Base-by-base conservation (phyloP, 2,113 vertebrate genomes). In the Pungitius pungitius region DNA sequence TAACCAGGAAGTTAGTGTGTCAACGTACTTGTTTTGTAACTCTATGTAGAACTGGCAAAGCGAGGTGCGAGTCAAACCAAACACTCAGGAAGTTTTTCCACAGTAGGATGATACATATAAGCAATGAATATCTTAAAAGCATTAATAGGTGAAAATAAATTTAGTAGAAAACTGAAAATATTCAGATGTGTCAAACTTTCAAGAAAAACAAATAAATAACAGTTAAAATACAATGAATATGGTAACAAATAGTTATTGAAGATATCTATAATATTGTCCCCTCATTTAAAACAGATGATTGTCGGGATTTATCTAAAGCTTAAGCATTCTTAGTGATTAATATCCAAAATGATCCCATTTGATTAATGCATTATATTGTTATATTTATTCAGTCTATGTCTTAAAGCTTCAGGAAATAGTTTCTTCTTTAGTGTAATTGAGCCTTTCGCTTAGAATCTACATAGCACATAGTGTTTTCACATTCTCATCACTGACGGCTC, bases 201-300 rank as follows among this genome's bases (percentile, higher is more conserved):
- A 70, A 39, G 22, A 8, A 75, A 82, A 78, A 64, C n/a, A 10
- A 22, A 63, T 90, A 89, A 90, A 92, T 89, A 93, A 87, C 79
- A 89, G 64, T 58, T 81, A 80, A 76, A 91, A 70, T 69, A 84
- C 78, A 83, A 58, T 42, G 57, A 56, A 72, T 69, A 75, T 70
- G 65, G 27, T 52, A 63, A 79, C 65, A 73, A 69, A 69, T 55
- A 69, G 80, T 63, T 65, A 64, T 81, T 35, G 52, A 43, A 72
- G 63, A 75, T 58, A 69, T 83, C 24, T 73, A 64, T 68, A 63
- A 54, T 63, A 59, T 67, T 74, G 56, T 77, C 77, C 69, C 77
- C 45, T 74, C 76, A 52, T 62, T 54, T 63, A 77, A 64, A 85
- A 69, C 58, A 8, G 47, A 85, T 80, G 89, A 89, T 91, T 91